Percentiles rank a stretch among this genome's conserved stretches.
These are phyloP conservation scores for Scalopus aquaticus DNA, from an alignment of 2,113 vertebrate species.

Conservation along the genomic window DNA sequence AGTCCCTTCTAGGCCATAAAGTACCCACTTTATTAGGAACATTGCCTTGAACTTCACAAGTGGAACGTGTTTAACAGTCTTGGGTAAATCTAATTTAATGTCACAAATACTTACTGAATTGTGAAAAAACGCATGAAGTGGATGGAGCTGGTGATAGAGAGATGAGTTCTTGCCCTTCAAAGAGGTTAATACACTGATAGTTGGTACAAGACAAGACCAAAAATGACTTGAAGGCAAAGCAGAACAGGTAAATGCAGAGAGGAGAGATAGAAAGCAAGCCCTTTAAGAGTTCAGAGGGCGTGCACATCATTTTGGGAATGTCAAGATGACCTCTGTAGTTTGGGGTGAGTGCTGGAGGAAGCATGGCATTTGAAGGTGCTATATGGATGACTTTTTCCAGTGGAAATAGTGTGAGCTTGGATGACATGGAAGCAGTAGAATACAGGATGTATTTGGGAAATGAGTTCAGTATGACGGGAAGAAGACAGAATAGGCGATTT, in stretches of 20 bases:
- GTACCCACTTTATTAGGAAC: not conserved
- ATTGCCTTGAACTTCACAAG: not conserved
- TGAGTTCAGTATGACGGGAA: not conserved
- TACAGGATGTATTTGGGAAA: not conserved
- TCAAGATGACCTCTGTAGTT: not conserved
- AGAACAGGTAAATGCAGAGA: not conserved
- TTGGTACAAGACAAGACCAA: not conserved
- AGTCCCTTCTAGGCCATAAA: not conserved
- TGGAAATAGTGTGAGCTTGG: not conserved
- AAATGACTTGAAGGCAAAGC: not conserved
- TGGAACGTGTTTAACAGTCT: not conserved
- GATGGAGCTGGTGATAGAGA: not conserved
- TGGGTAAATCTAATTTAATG: constrained; percentile 33
- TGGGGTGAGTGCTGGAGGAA: not conserved
- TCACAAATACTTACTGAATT: constrained; percentile 23
- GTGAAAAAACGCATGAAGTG: too few relatives aligned
- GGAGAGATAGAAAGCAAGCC: not conserved
- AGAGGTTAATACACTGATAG: not conserved
- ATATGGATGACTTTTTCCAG: not conserved
- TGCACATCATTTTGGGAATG: not conserved
- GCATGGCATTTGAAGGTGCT: not conserved
- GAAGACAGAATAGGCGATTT: not conserved
- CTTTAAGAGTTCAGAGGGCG: not conserved
- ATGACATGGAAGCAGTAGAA: not conserved
- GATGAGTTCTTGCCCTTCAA: not conserved